phyloP scores from a whole-genome alignment of 2,113 vertebrate species.

The Bettongia penicillata region DNA sequence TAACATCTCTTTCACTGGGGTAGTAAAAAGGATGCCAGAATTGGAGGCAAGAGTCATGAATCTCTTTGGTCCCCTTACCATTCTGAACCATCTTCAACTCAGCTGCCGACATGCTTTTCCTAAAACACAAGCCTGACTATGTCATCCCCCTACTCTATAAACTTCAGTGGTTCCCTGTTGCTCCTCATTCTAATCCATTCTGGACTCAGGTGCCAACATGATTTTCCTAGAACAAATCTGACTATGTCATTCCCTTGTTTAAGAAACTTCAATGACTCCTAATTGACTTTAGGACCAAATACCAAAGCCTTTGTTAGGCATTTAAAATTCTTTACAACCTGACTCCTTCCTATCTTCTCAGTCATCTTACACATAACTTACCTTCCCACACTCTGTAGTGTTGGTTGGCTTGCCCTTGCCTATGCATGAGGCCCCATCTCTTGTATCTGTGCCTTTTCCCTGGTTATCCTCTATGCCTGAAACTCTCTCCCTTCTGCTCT shows the following conservation, averaged over 20 bases:
- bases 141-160: not conserved
- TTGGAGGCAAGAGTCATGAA: not conserved
- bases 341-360: not conserved
- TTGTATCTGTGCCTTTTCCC: not conserved
- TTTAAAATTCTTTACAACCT: not conserved
- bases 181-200: not conserved
- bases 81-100: not conserved
- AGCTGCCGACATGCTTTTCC: not conserved
- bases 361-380: not conserved
- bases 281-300: not conserved
- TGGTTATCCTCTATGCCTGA: not conserved
- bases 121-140: not conserved
- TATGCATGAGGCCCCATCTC: not conserved
- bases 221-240: not conserved
- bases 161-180: not conserved
- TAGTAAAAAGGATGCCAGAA: not conserved
- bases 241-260: not conserved
- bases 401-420: not conserved
- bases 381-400: not conserved
- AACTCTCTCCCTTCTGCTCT: not conserved
- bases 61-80: not conserved
- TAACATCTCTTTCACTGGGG: not conserved
- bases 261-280: not conserved
- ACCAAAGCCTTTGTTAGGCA: not conserved
- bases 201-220: not conserved